Conservation (phyloP, 2,797 vertebrate genomes). For the Coregonus suidteri region DNA sequence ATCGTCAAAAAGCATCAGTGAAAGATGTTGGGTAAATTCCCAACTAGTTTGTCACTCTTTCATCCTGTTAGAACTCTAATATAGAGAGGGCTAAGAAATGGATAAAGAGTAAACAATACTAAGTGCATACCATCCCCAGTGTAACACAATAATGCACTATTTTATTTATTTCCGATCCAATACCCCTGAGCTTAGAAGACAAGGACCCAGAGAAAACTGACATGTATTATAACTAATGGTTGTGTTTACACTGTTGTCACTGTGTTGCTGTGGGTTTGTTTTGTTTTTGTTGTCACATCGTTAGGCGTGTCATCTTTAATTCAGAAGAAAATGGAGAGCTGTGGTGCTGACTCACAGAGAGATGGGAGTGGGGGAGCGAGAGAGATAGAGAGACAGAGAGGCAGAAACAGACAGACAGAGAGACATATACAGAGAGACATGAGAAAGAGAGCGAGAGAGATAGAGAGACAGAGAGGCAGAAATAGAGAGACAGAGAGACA, state of each 20-base stretch:
- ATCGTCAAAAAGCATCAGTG: too few species aligned
- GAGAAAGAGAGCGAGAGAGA: neutral
- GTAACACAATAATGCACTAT: neutral
- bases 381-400: neutral
- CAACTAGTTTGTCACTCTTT: too few species aligned
- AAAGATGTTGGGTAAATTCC: too few species aligned
- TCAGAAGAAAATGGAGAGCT: conserved; percentile 24
- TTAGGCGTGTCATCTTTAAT: conserved; percentile 53
- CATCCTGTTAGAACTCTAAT: neutral
- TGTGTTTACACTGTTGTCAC: conserved; percentile 25
- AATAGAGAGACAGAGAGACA: neutral
- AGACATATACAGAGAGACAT: too few species aligned
- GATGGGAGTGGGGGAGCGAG: neutral
- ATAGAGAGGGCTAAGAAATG: neutral
- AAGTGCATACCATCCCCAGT: neutral
- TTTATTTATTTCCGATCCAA: conserved; percentile 36
- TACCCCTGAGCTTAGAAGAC: conserved; percentile 13
- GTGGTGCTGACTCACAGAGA: neutral
- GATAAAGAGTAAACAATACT: neutral
- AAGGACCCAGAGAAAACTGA: conserved; percentile 6
- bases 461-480: neutral
- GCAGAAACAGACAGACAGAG: neutral
- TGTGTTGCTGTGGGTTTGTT: conserved; percentile 19
- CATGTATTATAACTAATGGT: conserved; percentile 42
- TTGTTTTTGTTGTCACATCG: conserved; percentile 49